A percentile compares a stretch with the other conserved stretches of the same genome.
phyloP scores from a whole-genome alignment of 2,113 vertebrate species.

The Polypterus bichir region DNA sequence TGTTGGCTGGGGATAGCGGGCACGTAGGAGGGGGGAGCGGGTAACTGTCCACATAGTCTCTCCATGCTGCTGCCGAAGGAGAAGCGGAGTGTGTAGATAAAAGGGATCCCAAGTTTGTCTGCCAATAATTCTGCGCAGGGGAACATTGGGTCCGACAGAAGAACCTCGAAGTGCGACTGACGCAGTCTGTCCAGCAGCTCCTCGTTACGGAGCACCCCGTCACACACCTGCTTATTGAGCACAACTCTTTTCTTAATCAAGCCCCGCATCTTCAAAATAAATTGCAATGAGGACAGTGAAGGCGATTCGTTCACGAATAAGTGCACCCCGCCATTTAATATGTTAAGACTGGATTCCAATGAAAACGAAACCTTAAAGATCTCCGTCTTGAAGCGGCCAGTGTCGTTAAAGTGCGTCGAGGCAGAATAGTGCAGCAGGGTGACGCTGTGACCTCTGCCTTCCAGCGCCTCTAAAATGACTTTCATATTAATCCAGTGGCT shows the following conservation, averaged over 20 bases:
- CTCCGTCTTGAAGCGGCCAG: slow-evolving; percentile 23
- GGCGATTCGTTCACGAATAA: slow-evolving; percentile 38
- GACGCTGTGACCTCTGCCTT: slow-evolving; percentile 41
- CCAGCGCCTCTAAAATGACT: slow-evolving; percentile 43
- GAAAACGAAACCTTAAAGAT: slow-evolving; percentile 25
- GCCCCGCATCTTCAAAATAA: slow-evolving; percentile 17
- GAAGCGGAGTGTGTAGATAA: slow-evolving; percentile 40
- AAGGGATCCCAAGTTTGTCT: slow-evolving; percentile 36
- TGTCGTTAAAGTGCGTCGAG: slow-evolving; percentile 37
- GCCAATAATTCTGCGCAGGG: slow-evolving; percentile 40
- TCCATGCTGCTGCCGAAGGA: slow-evolving; percentile 30
- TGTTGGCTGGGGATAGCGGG: slow-evolving; percentile 40
- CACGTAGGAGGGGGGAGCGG: slow-evolving; percentile 46
- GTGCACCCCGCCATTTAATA: slow-evolving; percentile 17
- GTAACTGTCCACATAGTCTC: slow-evolving; percentile 38
- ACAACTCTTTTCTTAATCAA: slow-evolving; percentile 7
- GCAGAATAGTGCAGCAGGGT: slow-evolving; percentile 38
- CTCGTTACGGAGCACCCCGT: slow-evolving; percentile 36
- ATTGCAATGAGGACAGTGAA: slow-evolving; percentile 24
- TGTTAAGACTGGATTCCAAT: slow-evolving; percentile 6
- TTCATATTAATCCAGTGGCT: slow-evolving; percentile 67
- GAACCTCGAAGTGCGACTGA: slow-evolving; percentile 34
- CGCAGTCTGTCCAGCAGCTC: slow-evolving; percentile 35
- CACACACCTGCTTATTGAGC: slow-evolving; percentile 18
- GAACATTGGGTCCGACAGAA: slow-evolving; percentile 38